Base-by-base conservation (phyloP, 2,888 invertebrate genomes). In the Megalurothrips usitatus region DNA sequence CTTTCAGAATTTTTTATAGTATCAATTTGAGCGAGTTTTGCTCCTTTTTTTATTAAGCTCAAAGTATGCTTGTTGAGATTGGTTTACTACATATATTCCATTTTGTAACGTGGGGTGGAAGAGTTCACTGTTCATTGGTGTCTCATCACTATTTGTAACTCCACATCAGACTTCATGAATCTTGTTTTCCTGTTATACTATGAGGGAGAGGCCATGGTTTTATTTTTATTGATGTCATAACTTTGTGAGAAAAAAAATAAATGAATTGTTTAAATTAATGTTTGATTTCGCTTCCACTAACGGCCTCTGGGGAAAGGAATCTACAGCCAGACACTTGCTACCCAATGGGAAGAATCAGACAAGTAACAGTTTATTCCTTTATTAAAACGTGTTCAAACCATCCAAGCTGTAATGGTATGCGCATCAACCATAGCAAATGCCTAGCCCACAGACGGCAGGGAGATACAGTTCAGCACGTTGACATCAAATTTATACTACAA, bases 151-250 rank as follows among this genome's bases (percentile, higher is more conserved):
- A 26, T 75, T 12, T 75, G 68, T 23, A 75, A 75, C 58, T 19
- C 58, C 58, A 58, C 23, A 58, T 58, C 17, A 58, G 58, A 52
- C 52, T 68, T 68, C 68, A n/a, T 23, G 23, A 75, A 26, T 75
- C 26, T 12, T 75, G 68, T 75, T 75, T 75, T 75, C 68, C 68
- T 75, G 68, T 75, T 75, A 75, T 75, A 26, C 26, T 75, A 23
- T 75, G 68, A 75, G 12, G 68, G 68, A 75, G 68, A 75, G 68
- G 68, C 26, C 68, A 75, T 75, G 68, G 68, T 75, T 75, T 75
- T 75, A 75, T 75, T 75, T 75, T 75, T 75, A 75, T 75, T 75
- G 26, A 75, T 26, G 68, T 23, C 23, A 26, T 26, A 75, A 75
- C 68, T 26, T 75, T 75, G 68, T 75, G 68, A 75, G 12, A 23